Base-by-base conservation (phyloP, 35 echinoderm and acorn worm species). In the Stichopus chloronotus region DNA sequence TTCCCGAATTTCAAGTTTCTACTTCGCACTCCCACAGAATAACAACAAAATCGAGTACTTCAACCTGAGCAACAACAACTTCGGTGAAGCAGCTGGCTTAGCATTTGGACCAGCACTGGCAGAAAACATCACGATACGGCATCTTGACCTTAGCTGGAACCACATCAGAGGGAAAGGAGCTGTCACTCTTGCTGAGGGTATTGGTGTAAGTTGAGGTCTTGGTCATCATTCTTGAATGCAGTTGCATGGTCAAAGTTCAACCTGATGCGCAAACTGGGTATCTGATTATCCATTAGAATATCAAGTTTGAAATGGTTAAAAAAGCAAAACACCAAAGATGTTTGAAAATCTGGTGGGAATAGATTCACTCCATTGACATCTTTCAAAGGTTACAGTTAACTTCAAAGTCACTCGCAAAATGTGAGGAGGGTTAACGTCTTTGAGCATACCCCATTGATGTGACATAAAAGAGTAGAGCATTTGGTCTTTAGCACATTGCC, bases 21-120 rank as follows among this genome's bases (percentile, higher is more conserved):
- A 7, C 8, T 20, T n/a, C 22, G 22, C 5, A n/a, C 58, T 87
- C 22, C 86, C 86, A 22, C 93, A 99, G 97, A 96, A 93, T 82
- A 99, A 99, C 90, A 99, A 94, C 77, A 99, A 99, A 81, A 52
- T 99, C 57, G 97, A 96, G 57, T 99, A 96, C 58, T 52, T 96
- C 11, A 96, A 94, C 76, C 74, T 99, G 9, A 96, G 95, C 59
- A 91, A 96, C 81, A 99, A 99, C 88, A 95, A 95, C 59, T 99
- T 99, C 88, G 92, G 97, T 86, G 97, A 99, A 81, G 68, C 83
- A 8, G 95, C 97, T 19, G 95, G 97, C 7, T 79, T 93, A 58
- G 92, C 96, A 2, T 92, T 99, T 53, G 97, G 97, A 25, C 95
- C 95, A 91, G 97, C 97, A 21, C 81, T 99, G 30, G 91, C 95